Evolutionary conservation across 2,888 invertebrate genomes (phyloP).

Genomic region (Chrysolina americana): DNA sequence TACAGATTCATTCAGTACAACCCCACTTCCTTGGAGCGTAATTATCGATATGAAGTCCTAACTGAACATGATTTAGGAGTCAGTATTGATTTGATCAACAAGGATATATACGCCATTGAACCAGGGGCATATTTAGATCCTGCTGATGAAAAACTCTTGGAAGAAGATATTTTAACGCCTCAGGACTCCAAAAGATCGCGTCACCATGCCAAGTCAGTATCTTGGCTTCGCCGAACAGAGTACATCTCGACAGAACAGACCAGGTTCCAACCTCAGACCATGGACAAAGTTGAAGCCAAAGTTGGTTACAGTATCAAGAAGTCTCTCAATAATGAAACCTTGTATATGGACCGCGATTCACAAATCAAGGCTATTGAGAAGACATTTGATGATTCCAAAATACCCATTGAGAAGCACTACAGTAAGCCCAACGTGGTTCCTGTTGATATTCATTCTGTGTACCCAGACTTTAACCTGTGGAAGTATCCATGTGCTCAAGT

Average conservation of each 20-base stretch:
- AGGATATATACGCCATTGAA: constrained; percentile 92
- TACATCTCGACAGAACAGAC: constrained; percentile 99
- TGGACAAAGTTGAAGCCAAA: constrained; percentile 99
- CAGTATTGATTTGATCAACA: constrained; percentile 96
- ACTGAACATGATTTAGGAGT: constrained; percentile 99
- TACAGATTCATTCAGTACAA: constrained; percentile 92
- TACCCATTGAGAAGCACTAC: constrained; percentile 91
- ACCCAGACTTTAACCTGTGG: constrained; percentile 98
- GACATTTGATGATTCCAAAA: constrained; percentile 93
- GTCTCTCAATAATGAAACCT: constrained; percentile 87
- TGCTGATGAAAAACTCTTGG: constrained; percentile 94
- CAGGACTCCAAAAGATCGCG: constrained; percentile 92
- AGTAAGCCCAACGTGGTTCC: constrained; percentile 96
- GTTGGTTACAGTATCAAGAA: constrained; percentile 99
- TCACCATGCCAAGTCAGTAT: constrained; percentile 96
- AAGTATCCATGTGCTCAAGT: constrained; percentile 98
- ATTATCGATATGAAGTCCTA: constrained; percentile 95
- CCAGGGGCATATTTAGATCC: constrained; percentile 84
- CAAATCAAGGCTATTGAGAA: constrained; percentile 98
- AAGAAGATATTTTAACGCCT: constrained; percentile 93
- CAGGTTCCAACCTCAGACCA: constrained; percentile 94
- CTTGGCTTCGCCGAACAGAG: constrained; percentile 98
- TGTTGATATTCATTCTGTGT: constrained; percentile 89
- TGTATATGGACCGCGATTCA: constrained; percentile 96
- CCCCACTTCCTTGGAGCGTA: constrained; percentile 94